Conservation (phyloP, 2,113 vertebrate genomes). For the Galemys pyrenaicus region DNA sequence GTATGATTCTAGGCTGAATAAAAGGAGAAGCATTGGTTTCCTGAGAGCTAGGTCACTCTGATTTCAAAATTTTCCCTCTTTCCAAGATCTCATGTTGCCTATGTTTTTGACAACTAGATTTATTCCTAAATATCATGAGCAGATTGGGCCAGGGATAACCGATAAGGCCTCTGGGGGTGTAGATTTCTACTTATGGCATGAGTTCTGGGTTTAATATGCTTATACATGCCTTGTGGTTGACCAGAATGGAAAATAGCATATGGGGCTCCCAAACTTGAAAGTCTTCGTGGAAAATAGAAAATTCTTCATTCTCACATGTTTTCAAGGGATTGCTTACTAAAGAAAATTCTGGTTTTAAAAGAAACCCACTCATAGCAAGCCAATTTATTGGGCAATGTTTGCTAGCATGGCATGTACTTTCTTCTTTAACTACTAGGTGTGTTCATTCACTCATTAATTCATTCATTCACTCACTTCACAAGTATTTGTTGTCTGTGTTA, state of each 20-base stretch:
- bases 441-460: neutral
- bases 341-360: neutral
- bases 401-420: neutral
- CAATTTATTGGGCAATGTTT: neutral
- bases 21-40: neutral
- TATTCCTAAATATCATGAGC: neutral
- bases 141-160: neutral
- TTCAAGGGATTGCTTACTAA: neutral
- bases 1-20: neutral
- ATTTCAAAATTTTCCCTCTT: neutral
- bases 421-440: neutral
- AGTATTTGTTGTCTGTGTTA: neutral
- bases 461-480: neutral
- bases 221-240: neutral
- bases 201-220: neutral
- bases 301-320: neutral
- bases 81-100: neutral
- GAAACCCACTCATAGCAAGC: neutral
- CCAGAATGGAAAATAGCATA: neutral
- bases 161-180: neutral
- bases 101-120: neutral
- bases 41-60: neutral
- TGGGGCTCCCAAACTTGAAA: neutral
- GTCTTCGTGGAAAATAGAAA: constrained; percentile 45
- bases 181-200: neutral